Evolutionary conservation across 2,797 vertebrate species (phyloP).

Genomic region (Syndactyla subalaris): DNA sequence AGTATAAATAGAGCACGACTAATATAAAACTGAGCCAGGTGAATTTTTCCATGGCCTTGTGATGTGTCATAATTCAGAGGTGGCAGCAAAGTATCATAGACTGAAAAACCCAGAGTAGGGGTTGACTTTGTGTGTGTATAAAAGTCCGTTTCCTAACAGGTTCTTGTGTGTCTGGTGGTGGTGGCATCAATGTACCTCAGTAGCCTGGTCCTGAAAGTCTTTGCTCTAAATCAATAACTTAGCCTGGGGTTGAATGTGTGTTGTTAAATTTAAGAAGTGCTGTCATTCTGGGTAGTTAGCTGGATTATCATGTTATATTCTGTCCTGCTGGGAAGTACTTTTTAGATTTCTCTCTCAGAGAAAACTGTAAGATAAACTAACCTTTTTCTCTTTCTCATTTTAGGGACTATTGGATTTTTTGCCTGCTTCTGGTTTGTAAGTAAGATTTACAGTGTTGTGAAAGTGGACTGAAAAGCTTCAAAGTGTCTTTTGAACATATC

Average conservation of each 20-base stretch:
- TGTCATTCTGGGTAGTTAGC: not conserved
- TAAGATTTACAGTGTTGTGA: constrained; percentile 78
- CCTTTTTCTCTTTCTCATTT: constrained; percentile 50
- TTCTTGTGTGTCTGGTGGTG: not conserved
- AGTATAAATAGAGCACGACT: not conserved
- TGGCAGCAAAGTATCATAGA: not conserved
- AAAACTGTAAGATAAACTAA: constrained; percentile 9
- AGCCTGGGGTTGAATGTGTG: not conserved
- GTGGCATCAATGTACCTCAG: not conserved
- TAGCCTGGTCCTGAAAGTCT: not conserved
- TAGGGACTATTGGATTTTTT: constrained; percentile 78
- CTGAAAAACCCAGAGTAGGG: not conserved
- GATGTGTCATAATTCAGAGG: not conserved
- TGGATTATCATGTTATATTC: not conserved
- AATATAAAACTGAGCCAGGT: not conserved
- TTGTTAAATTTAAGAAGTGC: not conserved
- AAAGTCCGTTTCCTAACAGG: not conserved
- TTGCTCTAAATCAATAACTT: not conserved
- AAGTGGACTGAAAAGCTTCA: constrained; percentile 75
- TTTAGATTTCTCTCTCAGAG: not conserved
- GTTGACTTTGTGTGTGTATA: not conserved
- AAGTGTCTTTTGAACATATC: constrained; percentile 36
- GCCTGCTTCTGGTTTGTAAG: constrained; percentile 79
- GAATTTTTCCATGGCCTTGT: not conserved
- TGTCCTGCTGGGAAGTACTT: not conserved